A percentile compares a stretch with the other conserved stretches of the same genome.
Conservation (phyloP, 2,113 vertebrate species). For the Corythoichthys haematopterus region DNA sequence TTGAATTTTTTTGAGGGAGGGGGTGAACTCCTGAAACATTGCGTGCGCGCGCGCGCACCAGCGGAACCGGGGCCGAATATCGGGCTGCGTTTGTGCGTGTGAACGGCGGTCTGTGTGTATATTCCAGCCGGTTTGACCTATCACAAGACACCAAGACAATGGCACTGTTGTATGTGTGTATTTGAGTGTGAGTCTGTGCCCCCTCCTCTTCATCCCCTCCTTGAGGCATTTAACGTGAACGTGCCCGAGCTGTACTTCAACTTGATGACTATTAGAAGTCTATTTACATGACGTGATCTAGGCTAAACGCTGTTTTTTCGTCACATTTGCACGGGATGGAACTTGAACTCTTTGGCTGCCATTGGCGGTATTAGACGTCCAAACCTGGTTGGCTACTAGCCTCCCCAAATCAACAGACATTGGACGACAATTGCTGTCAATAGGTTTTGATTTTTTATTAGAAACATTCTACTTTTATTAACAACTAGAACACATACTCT, state of each 20-base stretch:
- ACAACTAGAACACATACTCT: too few species aligned
- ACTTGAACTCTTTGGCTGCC: constrained; percentile 26
- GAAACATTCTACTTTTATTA: too few species aligned
- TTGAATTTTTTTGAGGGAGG: constrained; percentile 19
- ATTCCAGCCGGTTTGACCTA: constrained; percentile 65
- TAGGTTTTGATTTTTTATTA: too few species aligned
- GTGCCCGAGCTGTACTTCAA: constrained; percentile 62
- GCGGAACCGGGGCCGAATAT: constrained; percentile 38
- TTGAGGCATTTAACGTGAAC: constrained; percentile 58
- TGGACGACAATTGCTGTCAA: too few species aligned
- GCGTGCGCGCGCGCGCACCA: constrained; percentile 22
- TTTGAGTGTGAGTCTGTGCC: neutral
- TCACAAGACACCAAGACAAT: constrained; percentile 65
- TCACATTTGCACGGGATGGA: constrained; percentile 47
- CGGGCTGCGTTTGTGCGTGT: constrained; percentile 50
- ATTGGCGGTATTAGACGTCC: too few species aligned
- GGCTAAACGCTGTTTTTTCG: constrained; percentile 43
- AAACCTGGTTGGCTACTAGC: too few species aligned
- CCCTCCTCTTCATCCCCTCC: constrained; percentile 26
- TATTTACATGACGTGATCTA: constrained; percentile 61
- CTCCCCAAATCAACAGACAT: too few species aligned
- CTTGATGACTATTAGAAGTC: constrained; percentile 60
- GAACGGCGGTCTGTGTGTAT: constrained; percentile 54
- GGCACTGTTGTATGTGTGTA: constrained; percentile 56
- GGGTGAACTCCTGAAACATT: constrained; percentile 49